Evolutionary conservation across 1,140 invertebrate genomes (phyloP), one percentile per base, ranked within the genome.

Genomic region (Euura saliciscinereae): DNA sequence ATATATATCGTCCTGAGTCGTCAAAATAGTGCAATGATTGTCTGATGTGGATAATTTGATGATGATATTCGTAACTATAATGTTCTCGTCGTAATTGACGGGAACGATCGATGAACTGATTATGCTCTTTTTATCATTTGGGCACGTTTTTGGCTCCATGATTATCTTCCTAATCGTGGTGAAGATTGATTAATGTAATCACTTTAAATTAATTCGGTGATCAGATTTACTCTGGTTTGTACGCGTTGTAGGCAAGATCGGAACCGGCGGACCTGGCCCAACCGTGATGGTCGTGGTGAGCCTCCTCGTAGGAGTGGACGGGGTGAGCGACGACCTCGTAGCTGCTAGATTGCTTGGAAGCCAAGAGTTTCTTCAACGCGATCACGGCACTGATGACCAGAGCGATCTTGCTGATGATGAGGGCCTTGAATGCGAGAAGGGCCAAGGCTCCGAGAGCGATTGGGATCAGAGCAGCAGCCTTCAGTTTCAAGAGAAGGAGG

Each of bases 371-470:
- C 87, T 95, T 94, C 74, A 95, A 85, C 4, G 91, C 93, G 76
- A 95, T 92, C 75, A 95, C 91, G 75, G 89, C 90, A 74, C 93
- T 91, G 70, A 95, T 89, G 65, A 95, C 89, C 6, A 96, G 89
- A 6, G 94, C 93, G 73, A 95, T 89, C 87, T 96, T 96, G 82
- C 93, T 93, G 76, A 95, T 90, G 66, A 95, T 87, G 69, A 96
- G 88, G 13, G 94, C 94, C 88, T 96, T 96, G 88, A 95, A 92
- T 5, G 94, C 94, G 45, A 95, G 88, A n/a, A 95, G 88, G 6
- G 93, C 94, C 70, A 95, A 89, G 80, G 91, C 92, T 74, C 93
- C 94, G 10, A 96, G 89, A 74, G 92, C 91, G 72, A 95, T 87
- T 28, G 94, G 94, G 77, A 94, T 91, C 44, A 95, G 88, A 28